These are phyloP conservation scores for Ptilorrhoa leucosticta DNA, from an alignment of 2,113 vertebrate species.

Conservation along the genomic window DNA sequence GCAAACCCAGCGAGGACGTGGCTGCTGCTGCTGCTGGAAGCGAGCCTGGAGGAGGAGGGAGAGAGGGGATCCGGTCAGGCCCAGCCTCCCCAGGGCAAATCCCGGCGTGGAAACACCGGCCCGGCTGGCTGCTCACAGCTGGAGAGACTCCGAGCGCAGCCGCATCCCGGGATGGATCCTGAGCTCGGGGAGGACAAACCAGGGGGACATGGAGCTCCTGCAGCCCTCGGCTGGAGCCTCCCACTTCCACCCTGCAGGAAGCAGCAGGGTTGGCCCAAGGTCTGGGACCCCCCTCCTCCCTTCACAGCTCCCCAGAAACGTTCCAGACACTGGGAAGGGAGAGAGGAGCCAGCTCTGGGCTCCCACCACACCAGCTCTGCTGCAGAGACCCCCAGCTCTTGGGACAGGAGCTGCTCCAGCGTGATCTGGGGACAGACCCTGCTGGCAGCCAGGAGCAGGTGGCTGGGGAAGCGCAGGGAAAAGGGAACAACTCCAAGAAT, in stretches of 20 bases:
- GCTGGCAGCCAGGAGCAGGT: neutral
- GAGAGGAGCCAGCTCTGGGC: neutral
- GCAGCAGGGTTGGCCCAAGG: neutral
- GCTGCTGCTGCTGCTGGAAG: neutral
- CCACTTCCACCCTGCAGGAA: neutral
- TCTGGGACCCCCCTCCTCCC: neutral
- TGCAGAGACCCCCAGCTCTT: neutral
- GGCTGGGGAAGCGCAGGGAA: neutral
- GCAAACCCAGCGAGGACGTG: slow-evolving; percentile 65
- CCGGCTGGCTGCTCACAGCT: neutral
- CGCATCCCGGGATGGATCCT: accelerated
- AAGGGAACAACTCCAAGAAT: neutral
- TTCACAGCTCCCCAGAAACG: neutral
- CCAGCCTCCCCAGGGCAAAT: neutral
- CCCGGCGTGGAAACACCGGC: accelerated
- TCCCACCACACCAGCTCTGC: neutral
- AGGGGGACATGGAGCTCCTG: neutral
- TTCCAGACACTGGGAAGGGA: neutral
- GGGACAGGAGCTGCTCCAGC: neutral
- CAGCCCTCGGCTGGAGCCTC: neutral
- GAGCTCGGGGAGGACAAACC: neutral
- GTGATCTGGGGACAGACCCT: neutral
- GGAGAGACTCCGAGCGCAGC: accelerated
- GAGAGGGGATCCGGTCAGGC: neutral
- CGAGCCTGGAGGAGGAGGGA: neutral